These are phyloP conservation scores for Trichopria drosophilae DNA, from an alignment of 2,888 invertebrate genomes.

Conservation along the genomic window DNA sequence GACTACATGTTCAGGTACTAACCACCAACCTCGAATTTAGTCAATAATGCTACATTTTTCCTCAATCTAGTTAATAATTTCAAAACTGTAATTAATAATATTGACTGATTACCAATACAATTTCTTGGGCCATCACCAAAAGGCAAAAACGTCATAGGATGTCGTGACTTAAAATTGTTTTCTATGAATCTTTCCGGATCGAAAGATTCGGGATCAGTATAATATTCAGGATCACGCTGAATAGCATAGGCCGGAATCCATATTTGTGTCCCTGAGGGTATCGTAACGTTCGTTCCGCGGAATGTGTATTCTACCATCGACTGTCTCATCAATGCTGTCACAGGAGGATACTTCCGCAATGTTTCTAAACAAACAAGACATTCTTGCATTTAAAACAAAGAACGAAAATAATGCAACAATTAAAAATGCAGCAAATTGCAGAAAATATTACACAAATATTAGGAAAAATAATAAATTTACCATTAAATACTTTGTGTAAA, in stretches of 20 bases:
- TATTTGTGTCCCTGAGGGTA: conserved; percentile 35
- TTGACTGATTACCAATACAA: conserved; percentile 52
- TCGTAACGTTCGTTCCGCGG: conserved; percentile 37
- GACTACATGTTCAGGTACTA: no score
- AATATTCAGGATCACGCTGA: conserved; percentile 42
- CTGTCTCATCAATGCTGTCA: conserved; percentile 47
- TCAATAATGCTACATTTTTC: no score
- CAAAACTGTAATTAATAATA: no score
- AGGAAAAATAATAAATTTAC: conserved; percentile 36
- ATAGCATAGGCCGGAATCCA: conserved; percentile 39
- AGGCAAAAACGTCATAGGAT: conserved; percentile 43
- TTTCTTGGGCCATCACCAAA: conserved; percentile 53
- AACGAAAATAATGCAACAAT: neutral
- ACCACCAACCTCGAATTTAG: no score
- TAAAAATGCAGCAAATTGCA: neutral
- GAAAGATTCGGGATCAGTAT: conserved; percentile 45
- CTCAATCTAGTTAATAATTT: no score
- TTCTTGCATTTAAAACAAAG: neutral
- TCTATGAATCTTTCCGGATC: conserved; percentile 48
- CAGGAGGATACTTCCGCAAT: conserved; percentile 58
- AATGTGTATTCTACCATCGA: conserved; percentile 45
- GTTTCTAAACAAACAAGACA: conserved; percentile 52
- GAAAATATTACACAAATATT: no score
- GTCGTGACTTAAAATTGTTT: conserved; percentile 36
- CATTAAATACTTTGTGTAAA: conserved; percentile 53